Evolutionary conservation across 2,888 invertebrate genomes (phyloP).

Genomic region (Lamproptera curius): DNA sequence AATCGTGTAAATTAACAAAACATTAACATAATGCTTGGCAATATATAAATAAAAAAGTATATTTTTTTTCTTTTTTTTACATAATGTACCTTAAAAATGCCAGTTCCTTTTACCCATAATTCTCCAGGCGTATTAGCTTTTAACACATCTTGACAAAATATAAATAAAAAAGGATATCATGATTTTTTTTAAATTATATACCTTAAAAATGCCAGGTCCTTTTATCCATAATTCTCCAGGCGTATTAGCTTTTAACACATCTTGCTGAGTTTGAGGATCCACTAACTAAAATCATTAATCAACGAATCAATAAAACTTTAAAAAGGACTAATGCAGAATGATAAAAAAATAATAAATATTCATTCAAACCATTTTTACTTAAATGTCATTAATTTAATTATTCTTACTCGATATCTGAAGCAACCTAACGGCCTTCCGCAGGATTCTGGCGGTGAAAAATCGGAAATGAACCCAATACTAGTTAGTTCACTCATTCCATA

Average conservation of each 20-base stretch:
- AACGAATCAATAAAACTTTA: too few species aligned
- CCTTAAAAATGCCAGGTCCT: conserved; percentile 63
- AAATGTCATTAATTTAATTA: too few species aligned
- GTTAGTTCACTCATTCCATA: conserved; percentile 61
- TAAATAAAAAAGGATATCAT: too few species aligned
- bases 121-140: conserved; percentile 70
- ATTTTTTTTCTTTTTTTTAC: too few species aligned
- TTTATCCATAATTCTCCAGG: conserved; percentile 73
- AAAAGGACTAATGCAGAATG: background rate
- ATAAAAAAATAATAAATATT: too few species aligned
- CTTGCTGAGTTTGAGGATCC: conserved; percentile 56
- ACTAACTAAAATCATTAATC: conserved; percentile 70
- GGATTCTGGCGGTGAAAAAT: conserved; percentile 33
- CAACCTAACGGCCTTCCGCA: conserved; percentile 44
- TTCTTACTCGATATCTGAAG: conserved; percentile 45
- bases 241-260: conserved; percentile 57
- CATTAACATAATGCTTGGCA: too few species aligned
- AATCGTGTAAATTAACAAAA: too few species aligned
- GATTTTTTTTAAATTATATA: conserved; percentile 24
- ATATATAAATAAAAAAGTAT: too few species aligned
- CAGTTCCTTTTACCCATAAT: conserved; percentile 66
- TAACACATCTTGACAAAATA: conserved; percentile 51
- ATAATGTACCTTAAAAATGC: conserved; percentile 63
- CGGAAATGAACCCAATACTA: conserved; percentile 35
- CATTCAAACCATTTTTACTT: too few species aligned